These are phyloP conservation scores for Cromileptes altivelis DNA, from an alignment of 2,113 vertebrate genomes.

Conservation along the genomic window DNA sequence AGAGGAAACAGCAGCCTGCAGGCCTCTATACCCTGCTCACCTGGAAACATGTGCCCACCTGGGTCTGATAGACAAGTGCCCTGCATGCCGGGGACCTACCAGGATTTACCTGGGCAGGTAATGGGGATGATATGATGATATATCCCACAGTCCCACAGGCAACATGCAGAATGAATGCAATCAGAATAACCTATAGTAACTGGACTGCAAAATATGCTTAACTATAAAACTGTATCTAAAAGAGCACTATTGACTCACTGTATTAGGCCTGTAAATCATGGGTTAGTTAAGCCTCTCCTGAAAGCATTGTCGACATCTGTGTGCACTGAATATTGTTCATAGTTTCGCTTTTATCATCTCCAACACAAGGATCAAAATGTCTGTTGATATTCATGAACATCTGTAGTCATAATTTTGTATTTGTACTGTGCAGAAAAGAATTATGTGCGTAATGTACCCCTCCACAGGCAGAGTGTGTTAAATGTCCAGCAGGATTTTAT, in stretches of 20 bases:
- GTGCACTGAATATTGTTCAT: constrained; percentile 1
- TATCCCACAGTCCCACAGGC: background rate
- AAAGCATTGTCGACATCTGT: constrained; percentile 13
- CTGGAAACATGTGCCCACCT: constrained; percentile 88
- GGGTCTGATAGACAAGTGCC: constrained; percentile 84
- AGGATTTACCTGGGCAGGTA: constrained; percentile 87
- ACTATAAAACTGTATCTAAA: background rate
- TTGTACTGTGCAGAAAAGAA: constrained; percentile 9
- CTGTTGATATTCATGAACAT: constrained; percentile 11
- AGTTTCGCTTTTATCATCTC: background rate
- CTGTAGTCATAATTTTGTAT: constrained; percentile 37
- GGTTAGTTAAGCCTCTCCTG: background rate
- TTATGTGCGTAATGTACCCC: constrained; percentile 14
- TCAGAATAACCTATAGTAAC: background rate
- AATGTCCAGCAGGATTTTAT: constrained; percentile 88
- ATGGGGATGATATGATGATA: background rate
- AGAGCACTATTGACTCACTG: background rate
- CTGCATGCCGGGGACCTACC: constrained; percentile 89
- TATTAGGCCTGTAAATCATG: constrained; percentile 16
- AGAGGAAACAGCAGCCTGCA: constrained; percentile 64
- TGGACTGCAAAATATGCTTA: background rate
- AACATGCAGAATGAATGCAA: background rate
- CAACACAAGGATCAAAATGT: constrained; percentile 1
- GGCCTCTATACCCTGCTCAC: constrained; percentile 81
- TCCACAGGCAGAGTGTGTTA: constrained; percentile 79